phyloP scores from a whole-genome alignment of 2,888 invertebrate genomes.

The Drosophila leonis region DNA sequence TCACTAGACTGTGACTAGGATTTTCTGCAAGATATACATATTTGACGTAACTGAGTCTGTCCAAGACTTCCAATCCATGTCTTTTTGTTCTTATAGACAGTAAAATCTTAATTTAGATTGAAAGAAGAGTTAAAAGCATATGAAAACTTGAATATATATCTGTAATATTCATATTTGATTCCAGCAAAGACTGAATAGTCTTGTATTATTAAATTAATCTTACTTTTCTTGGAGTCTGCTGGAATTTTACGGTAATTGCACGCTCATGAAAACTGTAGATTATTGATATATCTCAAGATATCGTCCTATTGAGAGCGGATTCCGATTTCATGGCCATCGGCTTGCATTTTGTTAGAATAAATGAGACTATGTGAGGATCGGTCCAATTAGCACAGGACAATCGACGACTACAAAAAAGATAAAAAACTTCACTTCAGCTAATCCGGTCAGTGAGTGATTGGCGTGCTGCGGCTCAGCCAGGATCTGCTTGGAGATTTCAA shows the following conservation, averaged over 20 bases:
- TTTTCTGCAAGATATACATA: no score
- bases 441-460: slow-evolving; percentile 83
- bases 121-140: no score
- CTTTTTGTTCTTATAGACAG: no score
- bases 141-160: no score
- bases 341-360: slow-evolving; percentile 27
- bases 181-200: background rate
- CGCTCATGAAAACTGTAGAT: slow-evolving; percentile 35
- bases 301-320: slow-evolving; percentile 38
- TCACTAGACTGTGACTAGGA: background rate
- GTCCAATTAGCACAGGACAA: slow-evolving; percentile 64
- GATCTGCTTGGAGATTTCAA: slow-evolving; percentile 58
- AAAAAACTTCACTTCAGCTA: slow-evolving; percentile 66
- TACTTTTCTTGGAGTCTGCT: no score
- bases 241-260: slow-evolving; percentile 69
- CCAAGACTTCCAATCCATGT: no score
- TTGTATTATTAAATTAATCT: background rate
- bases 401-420: slow-evolving; percentile 26
- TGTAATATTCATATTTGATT: no score
- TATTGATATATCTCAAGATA: slow-evolving; percentile 20
- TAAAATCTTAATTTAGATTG: no score
- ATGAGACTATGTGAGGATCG: slow-evolving; percentile 44
- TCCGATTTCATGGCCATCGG: slow-evolving; percentile 70
- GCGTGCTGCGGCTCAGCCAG: slow-evolving; percentile 65
- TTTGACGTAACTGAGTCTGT: background rate